Evolutionary conservation across 2,113 vertebrate species (phyloP), one percentile per base, ranked within the genome.

Genomic region (Takifugu bimaculatus): DNA sequence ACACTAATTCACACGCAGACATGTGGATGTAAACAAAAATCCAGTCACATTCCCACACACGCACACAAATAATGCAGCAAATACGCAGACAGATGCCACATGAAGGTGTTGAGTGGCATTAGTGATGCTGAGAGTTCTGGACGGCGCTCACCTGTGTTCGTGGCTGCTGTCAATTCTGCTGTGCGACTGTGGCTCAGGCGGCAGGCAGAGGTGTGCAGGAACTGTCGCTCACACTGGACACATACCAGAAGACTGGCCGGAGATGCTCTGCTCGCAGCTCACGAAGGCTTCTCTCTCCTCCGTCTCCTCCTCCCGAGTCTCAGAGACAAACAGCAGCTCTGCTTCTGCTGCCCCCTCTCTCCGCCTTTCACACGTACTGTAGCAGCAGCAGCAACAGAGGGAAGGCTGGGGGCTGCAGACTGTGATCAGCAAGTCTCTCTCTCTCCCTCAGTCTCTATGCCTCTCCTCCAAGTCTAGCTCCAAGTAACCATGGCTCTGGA

Each of bases 391-490:
- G 72, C 68, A 78, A 68, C 57, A 57, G 65, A 79, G 71, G 67
- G 57, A 73, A 82, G 77, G 78, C 78, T 84, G 80, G 76, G 80
- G 84, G 76, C 84, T 86, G 85, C 84, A 85, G 81, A 78, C 63
- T 80, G 53, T 77, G 62, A 80, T 83, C 69, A 79, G 65, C 80
- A 60, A 57, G 48, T 15, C 44, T 54, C 60, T 51, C 63, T 66
- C 66, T 62, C 48, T 52, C 44, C 43, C 57, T 56, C 60, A 60
- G 59, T 62, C 49, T 52, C 42, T 27, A 45, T 50, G 28, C 26
- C 47, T 55, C 63, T 65, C 78, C 84, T 78, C 78, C 59, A 82
- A 79, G 68, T 72, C 66, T 81, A 72, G 57, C 73, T 78, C 66
- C 53, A 74, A 77, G 77, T 74, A 68, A 64, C 68, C 25, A 9